Evolutionary conservation across 2,888 invertebrate genomes (phyloP).

Genomic region (Zaprionus lineosus): DNA sequence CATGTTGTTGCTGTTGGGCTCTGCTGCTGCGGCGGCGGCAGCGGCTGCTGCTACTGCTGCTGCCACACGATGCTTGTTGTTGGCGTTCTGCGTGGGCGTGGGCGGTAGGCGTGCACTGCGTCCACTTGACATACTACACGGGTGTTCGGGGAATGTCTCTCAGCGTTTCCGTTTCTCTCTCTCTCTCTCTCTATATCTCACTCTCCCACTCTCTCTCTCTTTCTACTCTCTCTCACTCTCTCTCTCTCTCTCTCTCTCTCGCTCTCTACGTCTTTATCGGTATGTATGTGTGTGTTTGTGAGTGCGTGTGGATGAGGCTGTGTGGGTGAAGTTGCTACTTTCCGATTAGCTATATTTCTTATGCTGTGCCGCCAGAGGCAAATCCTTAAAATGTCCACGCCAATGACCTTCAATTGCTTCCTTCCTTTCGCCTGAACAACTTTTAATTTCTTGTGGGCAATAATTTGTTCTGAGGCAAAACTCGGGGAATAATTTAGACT

Average conservation of each 20-base stretch:
- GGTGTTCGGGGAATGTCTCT: slow-evolving; percentile 28
- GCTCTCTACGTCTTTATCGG: no score
- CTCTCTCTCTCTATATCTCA: slow-evolving; percentile 5
- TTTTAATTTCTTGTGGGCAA: no score
- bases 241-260: no score
- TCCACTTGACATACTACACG: slow-evolving; percentile 81
- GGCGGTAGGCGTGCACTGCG: slow-evolving; percentile 82
- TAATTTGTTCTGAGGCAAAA: no score
- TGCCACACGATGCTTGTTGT: slow-evolving; percentile 62
- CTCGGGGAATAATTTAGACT: no score
- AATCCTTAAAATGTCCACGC: slow-evolving; percentile 17
- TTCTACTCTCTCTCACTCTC: no score
- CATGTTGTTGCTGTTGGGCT: slow-evolving; percentile 77
- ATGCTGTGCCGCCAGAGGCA: slow-evolving; percentile 35
- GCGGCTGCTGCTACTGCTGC: slow-evolving; percentile 51
- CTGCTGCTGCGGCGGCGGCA: slow-evolving; percentile 40
- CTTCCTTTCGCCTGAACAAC: slow-evolving; percentile 9
- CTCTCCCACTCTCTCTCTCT: no score
- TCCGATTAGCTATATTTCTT: no score
- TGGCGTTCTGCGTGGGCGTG: slow-evolving; percentile 77
- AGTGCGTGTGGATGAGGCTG: no score
- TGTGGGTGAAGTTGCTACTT: no score
- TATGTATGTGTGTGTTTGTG: no score
- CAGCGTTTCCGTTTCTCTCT: slow-evolving; percentile 17
- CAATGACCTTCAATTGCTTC: slow-evolving; percentile 13